phyloP scores from a whole-genome alignment of 1,140 invertebrate genomes.

The Aphelenchoides fujianensis region DNA sequence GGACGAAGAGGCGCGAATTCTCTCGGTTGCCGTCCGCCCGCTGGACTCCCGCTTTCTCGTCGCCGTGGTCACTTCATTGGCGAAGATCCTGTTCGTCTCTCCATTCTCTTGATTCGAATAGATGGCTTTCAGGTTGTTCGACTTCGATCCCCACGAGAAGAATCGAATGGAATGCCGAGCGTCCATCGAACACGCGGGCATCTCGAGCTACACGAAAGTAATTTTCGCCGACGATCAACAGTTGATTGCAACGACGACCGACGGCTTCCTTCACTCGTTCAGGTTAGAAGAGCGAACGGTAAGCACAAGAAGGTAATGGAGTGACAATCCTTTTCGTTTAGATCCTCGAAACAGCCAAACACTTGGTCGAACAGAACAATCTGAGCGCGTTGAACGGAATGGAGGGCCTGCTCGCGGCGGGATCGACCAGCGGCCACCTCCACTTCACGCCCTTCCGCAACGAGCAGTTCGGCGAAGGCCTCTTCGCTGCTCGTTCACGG shows the following conservation, averaged over 20 bases:
- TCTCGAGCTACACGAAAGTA: slow-evolving; percentile 9
- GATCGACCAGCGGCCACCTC: background rate
- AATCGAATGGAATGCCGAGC: background rate
- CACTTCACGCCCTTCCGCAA: background rate
- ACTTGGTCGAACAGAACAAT: slow-evolving; percentile 5
- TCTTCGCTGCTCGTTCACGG: background rate
- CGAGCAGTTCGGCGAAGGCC: background rate
- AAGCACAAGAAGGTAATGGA: slow-evolving; percentile 1
- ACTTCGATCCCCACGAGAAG: background rate
- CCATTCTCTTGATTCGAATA: background rate
- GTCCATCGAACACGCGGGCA: background rate
- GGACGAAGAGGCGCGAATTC: background rate
- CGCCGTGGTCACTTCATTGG: background rate
- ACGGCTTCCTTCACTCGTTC: too few species aligned
- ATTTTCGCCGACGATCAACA: slow-evolving; percentile 1
- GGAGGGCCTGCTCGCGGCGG: background rate
- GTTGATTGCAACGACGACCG: slow-evolving; percentile 2
- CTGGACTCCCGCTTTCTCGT: background rate
- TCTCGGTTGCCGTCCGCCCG: background rate
- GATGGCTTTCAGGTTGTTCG: background rate
- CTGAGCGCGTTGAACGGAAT: background rate
- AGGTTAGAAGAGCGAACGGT: too few species aligned
- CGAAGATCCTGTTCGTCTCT: background rate
- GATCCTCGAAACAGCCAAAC: background rate
- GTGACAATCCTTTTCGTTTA: background rate